Evolutionary conservation across 2,797 vertebrate species (phyloP), one percentile per base, ranked within the genome.

Genomic region (Dendrocincla fuliginosa): DNA sequence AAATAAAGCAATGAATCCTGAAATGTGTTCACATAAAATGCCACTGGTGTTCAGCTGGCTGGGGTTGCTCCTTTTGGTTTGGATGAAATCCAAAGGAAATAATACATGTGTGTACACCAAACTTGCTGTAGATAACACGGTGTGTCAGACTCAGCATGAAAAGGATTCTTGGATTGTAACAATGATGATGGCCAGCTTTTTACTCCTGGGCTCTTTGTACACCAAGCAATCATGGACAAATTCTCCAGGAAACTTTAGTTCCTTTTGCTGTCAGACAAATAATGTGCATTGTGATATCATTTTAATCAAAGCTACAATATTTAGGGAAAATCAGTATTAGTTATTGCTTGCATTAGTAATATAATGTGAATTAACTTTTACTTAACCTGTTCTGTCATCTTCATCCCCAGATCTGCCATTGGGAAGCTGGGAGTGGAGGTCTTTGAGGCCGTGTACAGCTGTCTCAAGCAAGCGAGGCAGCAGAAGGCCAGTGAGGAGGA

Each of bases 401-500:
- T 78, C 84, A 20, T 78, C 57, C 82, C 28, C 87, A 98, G 98
- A 50, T 98, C 97, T 73, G 98, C 98, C 61, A 56, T 97, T 88
- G 94, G 85, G 75, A 98, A 97, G 76, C 96, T 99, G 91, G 98
- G 98, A 46, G 37, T 28, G 1, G 95, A 97, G 32, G 88, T 94
- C 2, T 99, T 99, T 63, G 97, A 98, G 92, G 96, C 96, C 1
- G 98, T 98, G 76, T 99, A 98, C 52, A 74, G 88, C 68, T 98
- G 97, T 63, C 98, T 99, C 79, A 98, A 97, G 95, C 92, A 90
- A 79, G 98, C 97, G 1, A 97, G 98, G 55, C 84, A 63, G 85
- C 95, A 68, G 82, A 94, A 94, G 4, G 94, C 97, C 64, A 91
- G 94, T 1, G 98, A 98, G 65, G 91, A 92, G 5, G 96, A 98